Percentiles rank a stretch among this genome's conserved stretches.
phyloP scores from a whole-genome alignment of 2,888 invertebrate genomes.

The Catocala nupta region DNA sequence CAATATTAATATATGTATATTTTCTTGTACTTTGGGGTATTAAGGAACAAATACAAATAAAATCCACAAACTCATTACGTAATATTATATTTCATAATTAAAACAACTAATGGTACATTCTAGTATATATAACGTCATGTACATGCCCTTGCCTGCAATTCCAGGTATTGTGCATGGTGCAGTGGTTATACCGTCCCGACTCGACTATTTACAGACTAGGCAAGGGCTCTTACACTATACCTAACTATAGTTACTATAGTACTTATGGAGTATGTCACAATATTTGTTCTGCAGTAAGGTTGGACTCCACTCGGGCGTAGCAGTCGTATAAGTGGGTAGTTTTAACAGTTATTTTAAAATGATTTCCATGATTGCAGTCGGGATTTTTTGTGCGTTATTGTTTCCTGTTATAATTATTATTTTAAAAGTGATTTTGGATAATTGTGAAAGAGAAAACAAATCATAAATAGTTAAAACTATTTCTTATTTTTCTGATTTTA shows the following conservation, averaged over 20 bases:
- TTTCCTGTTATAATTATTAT: no score
- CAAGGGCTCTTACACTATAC: slow-evolving; percentile 54
- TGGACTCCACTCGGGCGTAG: not conserved
- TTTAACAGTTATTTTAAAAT: no score
- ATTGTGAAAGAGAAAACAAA: no score
- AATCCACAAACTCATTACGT: slow-evolving; percentile 61
- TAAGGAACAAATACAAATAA: slow-evolving; percentile 41
- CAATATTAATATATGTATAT: no score
- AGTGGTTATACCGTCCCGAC: slow-evolving; percentile 60
- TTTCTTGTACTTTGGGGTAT: not conserved
- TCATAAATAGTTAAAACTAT: no score
- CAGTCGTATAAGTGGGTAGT: no score
- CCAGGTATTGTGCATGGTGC: slow-evolving; percentile 81
- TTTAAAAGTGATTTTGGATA: no score
- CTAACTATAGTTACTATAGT: slow-evolving; percentile 11
- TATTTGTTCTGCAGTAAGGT: not conserved
- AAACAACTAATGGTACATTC: slow-evolving; percentile 75
- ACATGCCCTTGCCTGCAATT: slow-evolving; percentile 76
- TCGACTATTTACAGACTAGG: slow-evolving; percentile 69
- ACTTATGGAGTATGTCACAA: slow-evolving; percentile 1
- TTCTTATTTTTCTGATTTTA: no score
- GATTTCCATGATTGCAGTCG: no score
- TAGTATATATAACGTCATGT: slow-evolving; percentile 60
- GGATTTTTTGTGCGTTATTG: no score
- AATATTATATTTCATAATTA: slow-evolving; percentile 79